Conservation (phyloP, 1,140 invertebrate species). For the Drosophila triauraria region DNA sequence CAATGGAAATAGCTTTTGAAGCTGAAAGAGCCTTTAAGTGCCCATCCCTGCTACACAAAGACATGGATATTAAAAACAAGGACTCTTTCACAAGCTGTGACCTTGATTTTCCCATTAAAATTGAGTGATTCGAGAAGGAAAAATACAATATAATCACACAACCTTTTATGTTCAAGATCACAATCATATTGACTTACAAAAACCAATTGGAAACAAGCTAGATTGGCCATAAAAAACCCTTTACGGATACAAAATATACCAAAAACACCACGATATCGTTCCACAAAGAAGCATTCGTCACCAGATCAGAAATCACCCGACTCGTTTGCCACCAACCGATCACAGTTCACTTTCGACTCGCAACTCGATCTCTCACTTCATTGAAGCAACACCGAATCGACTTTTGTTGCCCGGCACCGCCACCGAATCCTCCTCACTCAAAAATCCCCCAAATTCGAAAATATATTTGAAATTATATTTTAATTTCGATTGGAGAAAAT, state of each 20-base stretch:
- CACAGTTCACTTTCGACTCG: slow-evolving; percentile 29
- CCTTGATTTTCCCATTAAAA: background rate
- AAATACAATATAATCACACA: background rate
- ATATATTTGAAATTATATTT: background rate
- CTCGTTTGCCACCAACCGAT: slow-evolving; percentile 9
- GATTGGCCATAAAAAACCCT: background rate
- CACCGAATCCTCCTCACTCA: background rate
- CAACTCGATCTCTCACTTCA: slow-evolving; percentile 24
- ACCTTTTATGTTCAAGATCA: slow-evolving; percentile 7
- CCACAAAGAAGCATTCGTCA: slow-evolving; percentile 13
- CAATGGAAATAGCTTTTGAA: background rate
- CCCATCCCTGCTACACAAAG: no score
- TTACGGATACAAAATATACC: slow-evolving; percentile 10
- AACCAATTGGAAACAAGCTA: background rate
- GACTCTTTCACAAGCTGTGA: background rate
- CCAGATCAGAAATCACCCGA: slow-evolving; percentile 6
- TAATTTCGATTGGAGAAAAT: slow-evolving; percentile 28
- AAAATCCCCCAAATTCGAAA: background rate
- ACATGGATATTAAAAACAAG: background rate
- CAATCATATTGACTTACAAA: background rate
- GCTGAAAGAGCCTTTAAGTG: background rate
- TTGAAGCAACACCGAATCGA: slow-evolving; percentile 40
- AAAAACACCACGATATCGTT: background rate
- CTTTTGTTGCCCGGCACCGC: slow-evolving; percentile 36
- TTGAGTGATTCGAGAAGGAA: background rate